Conservation (phyloP, 1,140 invertebrate genomes). For the Platyura marginata region DNA sequence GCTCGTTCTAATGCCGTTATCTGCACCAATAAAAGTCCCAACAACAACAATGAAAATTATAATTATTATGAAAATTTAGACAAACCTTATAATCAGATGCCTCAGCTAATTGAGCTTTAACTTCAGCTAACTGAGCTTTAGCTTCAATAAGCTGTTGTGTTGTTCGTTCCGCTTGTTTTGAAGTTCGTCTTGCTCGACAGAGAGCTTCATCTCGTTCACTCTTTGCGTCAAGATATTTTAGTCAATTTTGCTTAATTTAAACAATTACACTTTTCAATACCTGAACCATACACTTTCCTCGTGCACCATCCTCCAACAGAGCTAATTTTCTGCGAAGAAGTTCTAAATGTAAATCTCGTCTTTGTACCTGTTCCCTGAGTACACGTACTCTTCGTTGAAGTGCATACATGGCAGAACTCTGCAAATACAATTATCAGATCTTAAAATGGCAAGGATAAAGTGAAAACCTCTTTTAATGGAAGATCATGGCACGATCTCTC, state of each 20-base stretch:
- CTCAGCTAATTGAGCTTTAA: conserved; percentile 59
- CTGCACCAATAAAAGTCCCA: conserved; percentile 27
- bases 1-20: conserved; percentile 62
- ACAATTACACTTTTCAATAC: not conserved
- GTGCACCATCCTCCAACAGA: conserved; percentile 55
- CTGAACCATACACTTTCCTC: conserved; percentile 39
- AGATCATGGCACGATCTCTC: conserved; percentile 55
- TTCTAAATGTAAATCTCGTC: conserved; percentile 80
- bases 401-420: conserved; percentile 70
- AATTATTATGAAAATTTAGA: conserved; percentile 3
- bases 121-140: conserved; percentile 47
- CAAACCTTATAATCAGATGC: conserved; percentile 63
- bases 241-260: too few species aligned
- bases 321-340: conserved; percentile 68
- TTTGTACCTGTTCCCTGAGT: conserved; percentile 71
- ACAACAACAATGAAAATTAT: conserved; percentile 2
- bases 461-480: conserved; percentile 25
- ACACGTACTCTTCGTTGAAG: conserved; percentile 61
- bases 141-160: conserved; percentile 52
- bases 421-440: conserved; percentile 1
- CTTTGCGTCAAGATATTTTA: too few species aligned
- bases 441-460: not conserved
- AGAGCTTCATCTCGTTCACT: conserved; percentile 61
- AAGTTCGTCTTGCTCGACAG: conserved; percentile 49
- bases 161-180: conserved; percentile 56